Evolutionary conservation across 2,113 vertebrate genomes (phyloP), one percentile per base, ranked within the genome.

Genomic region (Jacana jacana): DNA sequence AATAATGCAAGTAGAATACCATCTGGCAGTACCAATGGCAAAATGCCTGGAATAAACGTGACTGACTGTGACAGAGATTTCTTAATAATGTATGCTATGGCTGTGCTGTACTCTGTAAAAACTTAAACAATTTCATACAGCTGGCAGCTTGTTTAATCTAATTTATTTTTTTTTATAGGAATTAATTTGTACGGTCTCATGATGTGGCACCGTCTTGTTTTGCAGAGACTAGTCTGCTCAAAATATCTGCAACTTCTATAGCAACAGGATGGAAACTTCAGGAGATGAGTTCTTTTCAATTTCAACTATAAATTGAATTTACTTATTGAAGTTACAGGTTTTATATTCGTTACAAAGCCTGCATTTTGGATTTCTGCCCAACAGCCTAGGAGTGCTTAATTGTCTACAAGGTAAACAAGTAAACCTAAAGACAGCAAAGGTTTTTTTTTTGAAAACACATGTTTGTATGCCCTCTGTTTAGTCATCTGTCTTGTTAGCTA

Each of bases 241-340:
- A 76, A 82, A 61, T 89, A 79, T n/a, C 69, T 92, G 31, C 66
- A 69, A 61, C 78, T 79, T 91, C 42, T 72, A 6, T 76, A 77
- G 68, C 75, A 79, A 65, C 48, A 65, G 70, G 52, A 72, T 0
- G 3, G 63, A 91, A 79, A 57, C 28, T 91, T 92, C 35, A 79
- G 92, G 63, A 85, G 70, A 93, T 91, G 48, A 91, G 49, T 55
- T 95, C 23, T 68, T 87, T 95, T 89, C 75, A 77, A 65, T 91
- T 93, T 87, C 78, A 80, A 31, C 16, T 80, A 31, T 46, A 93
- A 90, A 94, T 88, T 95, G 39, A 25, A 81, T 95, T 95, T 83
- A 30, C 30, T 88, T n/a, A 44, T 82, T 77, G 63, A 96, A 90
- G 75, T 65, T 77, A 57, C 48, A 89, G 57, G 81, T 65, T 79